Base-by-base conservation (phyloP, 2,797 vertebrate genomes). In the Hoplostethus mediterraneus region DNA sequence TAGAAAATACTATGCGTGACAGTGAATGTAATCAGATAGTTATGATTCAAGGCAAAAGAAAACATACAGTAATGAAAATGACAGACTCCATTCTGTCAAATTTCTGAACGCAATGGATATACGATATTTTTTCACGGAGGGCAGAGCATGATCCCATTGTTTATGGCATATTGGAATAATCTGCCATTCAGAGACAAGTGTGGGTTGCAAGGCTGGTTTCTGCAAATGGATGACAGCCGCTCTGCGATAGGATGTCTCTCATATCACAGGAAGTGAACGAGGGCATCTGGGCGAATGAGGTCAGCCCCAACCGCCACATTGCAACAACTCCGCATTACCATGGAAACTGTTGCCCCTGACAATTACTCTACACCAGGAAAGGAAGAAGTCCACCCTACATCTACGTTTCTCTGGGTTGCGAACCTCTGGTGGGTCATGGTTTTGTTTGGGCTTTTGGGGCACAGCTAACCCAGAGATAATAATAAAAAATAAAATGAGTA, bases 141-240 rank as follows among this genome's bases (percentile, higher is more conserved):
- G 65, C 57, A 49, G 75, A 80, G 49, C 47, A 13, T 61, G 63
- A 67, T 68, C 71, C 75, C 65, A 65, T 82, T 90, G 80, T 90
- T 92, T 67, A 73, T 67, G 75, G 67, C 84, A 86, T 71, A 17
- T 52, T 87, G 87, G 72, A 89, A 73, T 80, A 55, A 90, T 89
- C 78, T 67, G 69, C 62, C 38, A 33, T 64, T 78, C 75, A 8
- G 57, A 73, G 67, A 80, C 69, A 38, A 75, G 68, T 54, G 61
- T 71, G 71, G 80, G 72, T 67, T 87, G 71, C 25, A 21, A 75
- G 61, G 16, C 44, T 63, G 68, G 55, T 31, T 88, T 55, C 56
- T 75, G 72, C 67, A 84, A 80, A 85, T 77, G 58, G 77, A 80
- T 76, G 73, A 82, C 75, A 87, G 83, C 48, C 58, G 36, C 71